Conservation (phyloP, 2,113 vertebrate species). For the Rhegmatorhina hoffmannsi region DNA sequence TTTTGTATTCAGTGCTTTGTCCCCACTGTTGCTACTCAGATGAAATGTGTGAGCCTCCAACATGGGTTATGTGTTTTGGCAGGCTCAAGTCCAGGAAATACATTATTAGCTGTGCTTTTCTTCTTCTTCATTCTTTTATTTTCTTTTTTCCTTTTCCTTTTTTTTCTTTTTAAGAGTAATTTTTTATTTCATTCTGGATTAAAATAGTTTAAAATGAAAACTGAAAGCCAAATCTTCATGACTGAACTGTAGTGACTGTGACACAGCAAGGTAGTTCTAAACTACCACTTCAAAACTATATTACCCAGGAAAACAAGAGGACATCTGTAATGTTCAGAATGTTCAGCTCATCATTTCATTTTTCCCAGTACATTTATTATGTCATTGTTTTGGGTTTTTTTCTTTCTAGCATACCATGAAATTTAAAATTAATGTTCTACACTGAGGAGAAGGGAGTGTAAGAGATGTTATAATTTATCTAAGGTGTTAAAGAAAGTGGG, state of each 20-base stretch:
- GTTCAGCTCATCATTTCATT: neutral
- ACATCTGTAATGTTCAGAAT: neutral
- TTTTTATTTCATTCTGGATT: neutral
- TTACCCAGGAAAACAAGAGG: neutral
- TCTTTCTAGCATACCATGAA: neutral
- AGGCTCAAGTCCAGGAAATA: neutral
- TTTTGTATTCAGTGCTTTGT: neutral
- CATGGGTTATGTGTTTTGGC: neutral
- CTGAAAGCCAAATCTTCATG: neutral
- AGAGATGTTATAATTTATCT: neutral
- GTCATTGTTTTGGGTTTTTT: neutral
- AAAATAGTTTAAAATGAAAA: neutral
- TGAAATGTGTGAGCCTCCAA: rapidly evolving
- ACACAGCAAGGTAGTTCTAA: neutral
- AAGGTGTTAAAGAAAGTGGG: neutral
- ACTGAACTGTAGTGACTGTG: neutral
- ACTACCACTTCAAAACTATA: neutral
- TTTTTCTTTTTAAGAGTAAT: no score
- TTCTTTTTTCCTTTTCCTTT: no score
- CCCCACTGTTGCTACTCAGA: neutral
- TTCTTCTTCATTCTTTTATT: no score
- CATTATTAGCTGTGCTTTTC: neutral
- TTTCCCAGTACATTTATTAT: neutral
- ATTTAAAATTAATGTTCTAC: neutral
- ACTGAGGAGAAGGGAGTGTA: neutral